Base-by-base conservation (phyloP, 2,113 vertebrate genomes). In the Desmodus rotundus region DNA sequence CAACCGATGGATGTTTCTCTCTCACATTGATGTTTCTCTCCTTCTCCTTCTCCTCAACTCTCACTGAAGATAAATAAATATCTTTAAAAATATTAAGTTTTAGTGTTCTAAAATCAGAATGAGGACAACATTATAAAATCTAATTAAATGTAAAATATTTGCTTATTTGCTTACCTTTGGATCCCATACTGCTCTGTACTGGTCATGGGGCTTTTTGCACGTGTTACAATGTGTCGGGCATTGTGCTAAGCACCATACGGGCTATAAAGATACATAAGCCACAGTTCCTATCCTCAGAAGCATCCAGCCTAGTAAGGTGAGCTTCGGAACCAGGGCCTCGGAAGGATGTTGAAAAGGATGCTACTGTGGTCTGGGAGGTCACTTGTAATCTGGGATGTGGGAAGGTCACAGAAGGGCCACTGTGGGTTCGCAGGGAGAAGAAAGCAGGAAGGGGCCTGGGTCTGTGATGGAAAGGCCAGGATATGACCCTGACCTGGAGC, bases 141-240 rank as follows among this genome's bases (percentile, higher is more conserved):
- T 6, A 93, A 80, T 82, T 22, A 24, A 90, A 93, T 28, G 50
- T 16, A 63, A 56, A 68, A 3, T 13, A 45, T n/a, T 50, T 77
- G 13, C 15, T 22, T 13, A 45, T n/a, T 50, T 77, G 13, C 15
- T 22, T 56, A 54, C 61, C 36, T 9, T 81, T 9, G 24, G 26
- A 65, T n/a, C 14, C 19, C 17, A 7, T 1, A 1, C 9, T 7
- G 0, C 63, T 74, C 0, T 1, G 3, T 16, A 33, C 65, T 26
- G 38, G 4, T 41, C 11, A 3, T 14, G 20, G 22, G 17, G 10
- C 15, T 78, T 41, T 63, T 26, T 41, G 77, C 2, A 36, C 4
- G 2, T 4, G 2, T 7, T 28, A 13, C 15, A 3, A 1, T 0
- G 1, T 7, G 1, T 9, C 17, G 16, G 28, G 2, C 15, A 8